These are phyloP conservation scores for Lateolabrax maculatus DNA, from an alignment of 2,797 vertebrate species.

Conservation along the genomic window DNA sequence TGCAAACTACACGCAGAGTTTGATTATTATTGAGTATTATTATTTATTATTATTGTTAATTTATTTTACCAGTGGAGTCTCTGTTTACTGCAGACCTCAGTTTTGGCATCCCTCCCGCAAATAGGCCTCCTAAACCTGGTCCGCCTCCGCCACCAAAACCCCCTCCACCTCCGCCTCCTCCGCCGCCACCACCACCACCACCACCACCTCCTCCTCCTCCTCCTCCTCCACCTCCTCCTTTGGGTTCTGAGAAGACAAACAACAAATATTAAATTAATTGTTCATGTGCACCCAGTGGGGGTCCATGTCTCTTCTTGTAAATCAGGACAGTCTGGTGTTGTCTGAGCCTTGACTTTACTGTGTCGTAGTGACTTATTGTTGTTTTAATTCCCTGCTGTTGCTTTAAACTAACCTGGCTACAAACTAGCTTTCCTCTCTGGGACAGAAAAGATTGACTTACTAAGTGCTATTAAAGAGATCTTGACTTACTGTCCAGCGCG, in stretches of 20 bases:
- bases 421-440: neutral
- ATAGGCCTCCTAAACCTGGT: constrained; percentile 92
- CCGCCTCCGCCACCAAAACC: constrained; percentile 78
- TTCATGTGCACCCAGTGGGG: neutral
- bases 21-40: no score
- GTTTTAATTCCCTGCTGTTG: neutral
- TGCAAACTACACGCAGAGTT: no score
- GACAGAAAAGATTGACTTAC: neutral
- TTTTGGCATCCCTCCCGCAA: constrained; percentile 96
- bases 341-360: neutral
- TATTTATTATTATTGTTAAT: neutral
- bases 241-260: constrained; percentile 88
- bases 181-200: constrained; percentile 67
- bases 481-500: constrained; percentile 90
- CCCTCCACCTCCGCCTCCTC: constrained; percentile 73
- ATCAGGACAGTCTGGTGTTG: neutral
- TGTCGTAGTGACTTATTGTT: neutral
- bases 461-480: neutral
- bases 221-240: constrained; percentile 81
- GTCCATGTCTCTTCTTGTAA: neutral
- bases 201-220: constrained; percentile 62
- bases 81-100: constrained; percentile 90
- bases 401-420: neutral
- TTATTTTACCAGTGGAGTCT: constrained; percentile 87
- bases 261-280: neutral